These are phyloP conservation scores for Cheirogaleus major DNA, from an alignment of 2,797 vertebrate genomes.

Conservation along the genomic window DNA sequence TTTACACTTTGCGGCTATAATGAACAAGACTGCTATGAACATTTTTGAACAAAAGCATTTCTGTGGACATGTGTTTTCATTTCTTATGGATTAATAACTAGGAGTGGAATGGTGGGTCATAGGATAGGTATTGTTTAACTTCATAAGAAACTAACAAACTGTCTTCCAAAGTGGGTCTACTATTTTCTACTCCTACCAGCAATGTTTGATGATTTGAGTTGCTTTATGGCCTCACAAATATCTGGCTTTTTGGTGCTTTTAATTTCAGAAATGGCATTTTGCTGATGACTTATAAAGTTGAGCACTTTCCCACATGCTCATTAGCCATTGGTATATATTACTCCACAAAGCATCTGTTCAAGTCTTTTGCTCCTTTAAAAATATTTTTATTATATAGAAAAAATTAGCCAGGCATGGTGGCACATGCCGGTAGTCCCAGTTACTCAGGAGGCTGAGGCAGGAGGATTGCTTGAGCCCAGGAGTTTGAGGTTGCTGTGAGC, in stretches of 20 bases:
- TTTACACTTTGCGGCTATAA: neutral
- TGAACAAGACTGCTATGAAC: neutral
- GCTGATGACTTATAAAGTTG: neutral
- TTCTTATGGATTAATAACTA: neutral
- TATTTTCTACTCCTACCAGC: neutral
- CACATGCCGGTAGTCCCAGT: no score
- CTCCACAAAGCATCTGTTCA: neutral
- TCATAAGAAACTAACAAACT: neutral
- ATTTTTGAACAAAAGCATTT: neutral
- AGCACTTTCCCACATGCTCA: neutral
- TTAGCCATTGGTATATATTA: neutral
- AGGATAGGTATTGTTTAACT: neutral
- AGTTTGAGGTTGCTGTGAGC: no score
- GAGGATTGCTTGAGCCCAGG: no score
- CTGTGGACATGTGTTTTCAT: neutral
- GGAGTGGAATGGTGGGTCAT: neutral
- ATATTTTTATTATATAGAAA: neutral
- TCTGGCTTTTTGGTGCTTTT: neutral
- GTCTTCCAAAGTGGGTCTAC: neutral
- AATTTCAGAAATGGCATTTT: slow-evolving; percentile 3
- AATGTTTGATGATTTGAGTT: neutral
- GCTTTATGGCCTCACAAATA: neutral
- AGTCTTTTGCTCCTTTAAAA: neutral
- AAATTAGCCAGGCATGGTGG: no score
- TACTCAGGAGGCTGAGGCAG: no score